Percentiles rank a stretch among this genome's conserved stretches.
Evolutionary conservation across 2,113 vertebrate species (phyloP).

Genomic region (Cygnus buccinator): DNA sequence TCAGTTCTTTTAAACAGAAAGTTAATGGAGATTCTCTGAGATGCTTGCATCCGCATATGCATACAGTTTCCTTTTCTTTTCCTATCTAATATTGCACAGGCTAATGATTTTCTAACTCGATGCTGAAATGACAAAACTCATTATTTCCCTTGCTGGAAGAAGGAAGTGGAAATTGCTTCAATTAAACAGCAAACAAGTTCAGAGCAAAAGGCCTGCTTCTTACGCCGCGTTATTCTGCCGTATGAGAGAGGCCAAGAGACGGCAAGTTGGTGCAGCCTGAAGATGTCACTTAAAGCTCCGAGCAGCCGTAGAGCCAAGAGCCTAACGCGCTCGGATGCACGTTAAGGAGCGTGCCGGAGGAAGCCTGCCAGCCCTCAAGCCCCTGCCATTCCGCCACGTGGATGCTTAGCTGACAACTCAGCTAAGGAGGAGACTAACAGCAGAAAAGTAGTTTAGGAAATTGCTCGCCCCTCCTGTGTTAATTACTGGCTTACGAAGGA

Average conservation of each 20-base stretch:
- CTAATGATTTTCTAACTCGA: not conserved
- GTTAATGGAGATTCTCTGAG: not conserved
- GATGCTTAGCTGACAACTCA: not conserved
- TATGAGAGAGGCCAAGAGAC: not conserved
- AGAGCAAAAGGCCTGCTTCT: not conserved
- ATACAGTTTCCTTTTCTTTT: not conserved
- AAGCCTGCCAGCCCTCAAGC: not conserved
- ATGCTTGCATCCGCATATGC: not conserved
- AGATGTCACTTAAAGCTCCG: not conserved
- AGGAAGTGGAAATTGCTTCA: not conserved
- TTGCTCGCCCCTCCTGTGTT: not conserved
- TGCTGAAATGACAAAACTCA: not conserved
- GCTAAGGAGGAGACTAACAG: not conserved
- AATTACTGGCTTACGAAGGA: not conserved
- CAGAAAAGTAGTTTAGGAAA: not conserved
- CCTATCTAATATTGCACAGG: not conserved
- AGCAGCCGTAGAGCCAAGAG: rapidly evolving
- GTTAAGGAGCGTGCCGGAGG: not conserved
- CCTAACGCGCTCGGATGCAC: rapidly evolving
- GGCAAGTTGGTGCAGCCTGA: not conserved
- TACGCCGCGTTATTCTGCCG: rapidly evolving
- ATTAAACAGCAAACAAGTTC: not conserved
- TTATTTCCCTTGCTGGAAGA: not conserved
- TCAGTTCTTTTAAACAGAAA: not conserved
- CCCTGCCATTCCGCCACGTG: not conserved